phyloP scores from a whole-genome alignment of 92 coral and sea anemone genomes.

The Metridium senile region DNA sequence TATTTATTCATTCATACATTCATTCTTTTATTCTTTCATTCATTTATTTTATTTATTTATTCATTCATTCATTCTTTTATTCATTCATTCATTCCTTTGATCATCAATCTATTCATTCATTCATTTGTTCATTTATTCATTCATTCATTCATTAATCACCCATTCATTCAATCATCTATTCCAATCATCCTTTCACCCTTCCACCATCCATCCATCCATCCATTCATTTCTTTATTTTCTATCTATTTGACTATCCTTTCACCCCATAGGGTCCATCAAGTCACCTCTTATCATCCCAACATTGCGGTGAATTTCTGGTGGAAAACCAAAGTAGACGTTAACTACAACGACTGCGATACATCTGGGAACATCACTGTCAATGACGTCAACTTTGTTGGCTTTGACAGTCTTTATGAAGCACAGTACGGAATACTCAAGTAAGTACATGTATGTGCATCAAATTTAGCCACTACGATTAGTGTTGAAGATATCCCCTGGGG shows the following conservation, averaged over 20 bases:
- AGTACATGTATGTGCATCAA: background rate
- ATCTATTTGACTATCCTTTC: background rate
- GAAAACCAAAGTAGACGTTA: slow-evolving; percentile 60
- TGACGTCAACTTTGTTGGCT: slow-evolving; percentile 61
- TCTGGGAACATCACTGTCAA: slow-evolving; percentile 32
- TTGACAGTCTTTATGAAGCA: slow-evolving; percentile 66
- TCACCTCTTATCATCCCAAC: slow-evolving; percentile 71
- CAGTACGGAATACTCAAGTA: slow-evolving; percentile 66
- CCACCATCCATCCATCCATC: too few relatives aligned
- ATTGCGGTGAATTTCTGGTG: slow-evolving; percentile 94
- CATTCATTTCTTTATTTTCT: background rate
- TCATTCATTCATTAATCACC: too few relatives aligned
- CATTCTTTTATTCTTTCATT: too few relatives aligned
- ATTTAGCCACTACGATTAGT: background rate
- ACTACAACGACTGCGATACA: slow-evolving; percentile 53
- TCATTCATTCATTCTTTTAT: too few relatives aligned
- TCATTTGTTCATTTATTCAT: too few relatives aligned
- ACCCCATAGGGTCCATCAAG: slow-evolving; percentile 85
- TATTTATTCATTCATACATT: too few relatives aligned
- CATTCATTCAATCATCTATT: too few relatives aligned
- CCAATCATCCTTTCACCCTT: too few relatives aligned
- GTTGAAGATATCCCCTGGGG: background rate
- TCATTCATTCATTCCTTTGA: too few relatives aligned
- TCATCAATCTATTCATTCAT: too few relatives aligned
- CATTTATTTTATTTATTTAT: too few relatives aligned